Conservation (phyloP, 2,113 vertebrate genomes). For the Nicator chloris region DNA sequence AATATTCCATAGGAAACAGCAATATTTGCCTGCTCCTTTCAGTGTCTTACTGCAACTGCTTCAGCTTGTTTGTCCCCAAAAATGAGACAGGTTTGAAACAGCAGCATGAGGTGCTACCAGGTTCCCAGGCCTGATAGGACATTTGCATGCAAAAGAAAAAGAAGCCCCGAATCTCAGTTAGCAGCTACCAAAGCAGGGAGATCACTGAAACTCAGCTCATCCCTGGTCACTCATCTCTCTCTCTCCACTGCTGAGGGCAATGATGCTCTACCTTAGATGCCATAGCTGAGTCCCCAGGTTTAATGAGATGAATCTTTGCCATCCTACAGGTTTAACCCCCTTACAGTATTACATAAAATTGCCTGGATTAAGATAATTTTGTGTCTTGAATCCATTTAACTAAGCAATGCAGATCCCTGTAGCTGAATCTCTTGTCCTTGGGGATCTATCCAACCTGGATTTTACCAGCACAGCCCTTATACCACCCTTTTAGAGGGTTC, state of each 20-base stretch:
- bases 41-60: not conserved
- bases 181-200: not conserved
- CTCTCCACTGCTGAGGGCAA: not conserved
- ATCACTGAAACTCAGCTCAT: not conserved
- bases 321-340: not conserved
- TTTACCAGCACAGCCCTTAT: not conserved
- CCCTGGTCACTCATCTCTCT: not conserved
- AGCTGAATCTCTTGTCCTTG: not conserved
- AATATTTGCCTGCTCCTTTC: not conserved
- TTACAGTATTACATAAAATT: not conserved
- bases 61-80: not conserved
- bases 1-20: fast-evolving
- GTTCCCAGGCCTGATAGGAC: not conserved
- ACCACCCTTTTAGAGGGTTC: not conserved
- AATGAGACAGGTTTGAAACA: fast-evolving
- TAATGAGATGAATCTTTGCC: not conserved
- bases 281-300: not conserved
- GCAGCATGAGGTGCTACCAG: not conserved
- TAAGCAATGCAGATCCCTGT: not conserved
- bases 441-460: not conserved
- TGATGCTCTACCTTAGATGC: not conserved
- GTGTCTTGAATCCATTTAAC: not conserved
- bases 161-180: not conserved
- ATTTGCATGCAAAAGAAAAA: not conserved
- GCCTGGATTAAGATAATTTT: not conserved